Percentiles rank a stretch among this genome's conserved stretches.
These are phyloP conservation scores for Cepphus grylle DNA, from an alignment of 2,113 vertebrate species.

Conservation along the genomic window DNA sequence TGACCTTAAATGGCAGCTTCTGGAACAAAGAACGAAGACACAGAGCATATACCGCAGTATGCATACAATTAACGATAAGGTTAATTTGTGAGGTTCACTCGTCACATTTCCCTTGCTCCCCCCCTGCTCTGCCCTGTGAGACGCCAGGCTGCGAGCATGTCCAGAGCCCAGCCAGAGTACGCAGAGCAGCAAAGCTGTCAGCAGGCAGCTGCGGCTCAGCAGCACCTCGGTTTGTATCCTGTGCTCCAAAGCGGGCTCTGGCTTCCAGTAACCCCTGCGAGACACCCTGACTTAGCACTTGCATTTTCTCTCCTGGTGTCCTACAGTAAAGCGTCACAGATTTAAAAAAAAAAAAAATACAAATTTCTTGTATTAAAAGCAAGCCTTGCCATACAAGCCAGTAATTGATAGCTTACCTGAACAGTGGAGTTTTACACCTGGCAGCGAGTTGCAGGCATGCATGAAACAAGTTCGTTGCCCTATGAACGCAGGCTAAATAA, in stretches of 20 bases:
- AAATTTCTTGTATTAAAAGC: background rate
- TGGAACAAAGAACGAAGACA: background rate
- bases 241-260: fast-evolving
- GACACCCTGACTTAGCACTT: background rate
- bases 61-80: background rate
- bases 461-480: too few species aligned
- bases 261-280: background rate
- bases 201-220: background rate
- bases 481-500: too few species aligned
- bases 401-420: fast-evolving
- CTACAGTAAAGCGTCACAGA: background rate
- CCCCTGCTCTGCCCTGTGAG: background rate
- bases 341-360: fast-evolving
- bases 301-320: fast-evolving
- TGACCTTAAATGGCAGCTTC: background rate
- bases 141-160: fast-evolving
- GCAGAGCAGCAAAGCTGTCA: background rate
- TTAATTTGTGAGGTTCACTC: background rate
- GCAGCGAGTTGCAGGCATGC: background rate
- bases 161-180: background rate
- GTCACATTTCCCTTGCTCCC: background rate
- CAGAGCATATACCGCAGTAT: background rate
- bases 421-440: background rate
- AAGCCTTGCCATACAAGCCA: background rate
- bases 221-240: fast-evolving